Conservation (phyloP, 2,797 vertebrate species). For the Alca torda region DNA sequence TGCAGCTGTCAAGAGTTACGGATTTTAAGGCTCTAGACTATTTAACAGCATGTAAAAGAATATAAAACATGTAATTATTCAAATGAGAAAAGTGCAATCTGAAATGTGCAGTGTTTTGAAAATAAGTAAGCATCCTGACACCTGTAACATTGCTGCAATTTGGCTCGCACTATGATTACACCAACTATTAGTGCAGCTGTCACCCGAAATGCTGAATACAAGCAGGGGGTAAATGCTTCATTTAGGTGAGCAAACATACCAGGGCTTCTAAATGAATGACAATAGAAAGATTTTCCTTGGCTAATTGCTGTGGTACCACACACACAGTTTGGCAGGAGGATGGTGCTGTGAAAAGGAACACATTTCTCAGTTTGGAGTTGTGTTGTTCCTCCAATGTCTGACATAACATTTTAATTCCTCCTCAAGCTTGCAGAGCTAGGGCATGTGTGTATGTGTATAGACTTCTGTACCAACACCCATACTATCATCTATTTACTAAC, state of each 20-base stretch:
- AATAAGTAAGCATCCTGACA: neutral
- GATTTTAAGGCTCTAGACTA: neutral
- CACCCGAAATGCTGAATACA: neutral
- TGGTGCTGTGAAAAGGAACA: neutral
- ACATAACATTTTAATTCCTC: neutral
- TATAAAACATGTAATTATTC: neutral
- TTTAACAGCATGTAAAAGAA: neutral
- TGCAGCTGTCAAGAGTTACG: neutral
- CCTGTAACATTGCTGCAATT: neutral
- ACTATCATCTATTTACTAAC: neutral
- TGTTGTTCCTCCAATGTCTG: neutral
- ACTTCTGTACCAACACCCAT: neutral
- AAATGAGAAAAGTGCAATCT: neutral
- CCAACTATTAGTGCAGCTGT: neutral
- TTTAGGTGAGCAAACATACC: neutral
- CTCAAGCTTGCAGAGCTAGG: neutral
- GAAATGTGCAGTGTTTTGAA: neutral
- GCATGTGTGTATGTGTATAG: neutral
- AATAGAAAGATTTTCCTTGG: neutral
- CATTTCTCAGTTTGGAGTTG: neutral
- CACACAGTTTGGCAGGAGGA: neutral
- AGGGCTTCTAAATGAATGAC: neutral
- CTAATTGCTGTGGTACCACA: neutral
- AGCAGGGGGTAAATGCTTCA: neutral
- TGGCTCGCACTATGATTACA: neutral